phyloP scores from a whole-genome alignment of 2,888 invertebrate genomes.

The Andricus quercusramuli region DNA sequence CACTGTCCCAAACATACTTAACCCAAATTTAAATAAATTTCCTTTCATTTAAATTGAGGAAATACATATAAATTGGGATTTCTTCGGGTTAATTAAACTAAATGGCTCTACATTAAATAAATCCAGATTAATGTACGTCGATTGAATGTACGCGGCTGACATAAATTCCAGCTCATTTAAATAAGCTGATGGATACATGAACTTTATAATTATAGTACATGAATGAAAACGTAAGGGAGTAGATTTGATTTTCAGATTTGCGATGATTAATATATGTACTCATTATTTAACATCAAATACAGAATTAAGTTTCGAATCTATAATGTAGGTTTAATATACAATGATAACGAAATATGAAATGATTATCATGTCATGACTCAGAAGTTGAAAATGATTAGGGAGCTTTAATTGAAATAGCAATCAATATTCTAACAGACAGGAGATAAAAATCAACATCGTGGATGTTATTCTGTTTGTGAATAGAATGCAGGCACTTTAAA shows the following conservation, averaged over 20 bases:
- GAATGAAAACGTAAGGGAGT: neutral
- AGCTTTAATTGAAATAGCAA: neutral
- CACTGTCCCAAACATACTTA: neutral
- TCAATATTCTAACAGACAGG: neutral
- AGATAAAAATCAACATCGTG: conserved; percentile 15
- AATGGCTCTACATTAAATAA: conserved; percentile 8
- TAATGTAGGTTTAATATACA: neutral
- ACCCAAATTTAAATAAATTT: conserved; percentile 21
- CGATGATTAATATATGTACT: neutral
- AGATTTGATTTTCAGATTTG: neutral
- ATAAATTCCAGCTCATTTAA: neutral
- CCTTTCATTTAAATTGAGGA: neutral
- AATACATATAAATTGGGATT: neutral
- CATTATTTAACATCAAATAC: too few relatives aligned
- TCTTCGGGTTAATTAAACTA: conserved; percentile 2
- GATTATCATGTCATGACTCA: neutral
- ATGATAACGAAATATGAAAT: neutral
- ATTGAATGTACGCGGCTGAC: neutral
- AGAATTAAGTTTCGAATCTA: neutral
- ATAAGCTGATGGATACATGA: neutral
- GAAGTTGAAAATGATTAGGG: neutral
- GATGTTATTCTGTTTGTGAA: neutral
- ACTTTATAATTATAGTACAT: neutral
- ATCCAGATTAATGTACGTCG: neutral
- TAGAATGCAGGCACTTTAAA: conserved; percentile 29